Evolutionary conservation across 2,113 vertebrate species (phyloP).

Genomic region (Tupaia tana): DNA sequence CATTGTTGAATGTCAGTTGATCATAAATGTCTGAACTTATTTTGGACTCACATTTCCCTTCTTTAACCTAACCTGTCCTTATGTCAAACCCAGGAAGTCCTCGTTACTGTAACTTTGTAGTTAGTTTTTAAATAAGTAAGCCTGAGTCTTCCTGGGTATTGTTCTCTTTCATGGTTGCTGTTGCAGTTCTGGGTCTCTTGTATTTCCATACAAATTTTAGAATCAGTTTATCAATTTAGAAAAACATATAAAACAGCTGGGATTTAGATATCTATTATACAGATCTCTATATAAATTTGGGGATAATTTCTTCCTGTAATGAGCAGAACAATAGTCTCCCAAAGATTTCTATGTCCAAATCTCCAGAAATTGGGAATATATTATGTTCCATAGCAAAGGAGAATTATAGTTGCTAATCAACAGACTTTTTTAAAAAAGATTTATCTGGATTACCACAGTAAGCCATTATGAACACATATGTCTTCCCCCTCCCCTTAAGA

Average conservation of each 20-base stretch:
- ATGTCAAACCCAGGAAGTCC: not conserved
- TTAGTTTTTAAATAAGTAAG: not conserved
- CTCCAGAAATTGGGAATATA: not conserved
- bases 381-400: not conserved
- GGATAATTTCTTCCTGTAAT: not conserved
- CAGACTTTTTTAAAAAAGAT: not conserved
- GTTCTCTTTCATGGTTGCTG: not conserved
- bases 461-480: not conserved
- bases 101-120: not conserved
- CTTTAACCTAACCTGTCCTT: not conserved
- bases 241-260: not conserved
- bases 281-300: not conserved
- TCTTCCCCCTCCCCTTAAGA: too few species aligned
- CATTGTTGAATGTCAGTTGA: not conserved
- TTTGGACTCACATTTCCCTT: not conserved
- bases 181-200: not conserved
- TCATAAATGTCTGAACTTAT: not conserved
- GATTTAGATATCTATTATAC: not conserved
- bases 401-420: not conserved
- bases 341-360: not conserved
- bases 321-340: not conserved
- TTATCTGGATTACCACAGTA: not conserved
- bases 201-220: not conserved
- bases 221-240: not conserved
- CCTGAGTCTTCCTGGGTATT: not conserved